Base-by-base conservation (phyloP, 2,888 invertebrate species). In the Carpatolechia fugitivella region DNA sequence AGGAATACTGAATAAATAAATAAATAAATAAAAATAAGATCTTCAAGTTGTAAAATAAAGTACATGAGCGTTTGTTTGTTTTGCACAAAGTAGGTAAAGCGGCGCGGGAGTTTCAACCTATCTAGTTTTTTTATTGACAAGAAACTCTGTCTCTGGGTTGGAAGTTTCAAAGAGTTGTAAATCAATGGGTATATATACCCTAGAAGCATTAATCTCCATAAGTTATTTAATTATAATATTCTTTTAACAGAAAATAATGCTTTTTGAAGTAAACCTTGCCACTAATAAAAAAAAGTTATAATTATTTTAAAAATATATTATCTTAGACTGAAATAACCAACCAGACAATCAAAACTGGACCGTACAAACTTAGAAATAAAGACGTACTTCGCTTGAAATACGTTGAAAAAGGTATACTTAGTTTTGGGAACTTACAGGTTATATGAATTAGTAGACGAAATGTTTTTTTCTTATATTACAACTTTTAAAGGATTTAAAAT, bases 311-410 rank as follows among this genome's bases (percentile, higher is more conserved):
- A 29, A 5, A 29, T 29, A 6, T n/a, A 8, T 33, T 6, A 3
- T 33, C 8, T 33, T 6, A 33, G n/a, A 29, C 29, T 44, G 44
- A 31, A 47, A 47, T 18, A 41, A 7, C 16, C 40, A 10, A 41
- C 5, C 40, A 31, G 11, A 18, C 5, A 47, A 47, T 29, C 69
- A 56, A 41, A 36, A 56, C 16, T 68, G 11, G 24, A 66, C 66
- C 62, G 57, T 71, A 75, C 60, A 60, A 55, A 60, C 70, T 69
- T 70, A 60, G 66, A 63, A 74, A 74, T 71, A 73, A 31, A 47
- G 3, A 74, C 80, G 78, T 70, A 79, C 76, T 70, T 73, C 85
- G 85, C 85, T 82, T 85, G 82, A 82, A 82, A 84, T 80, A 82
- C 77, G 77, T 66, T 16, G 14, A 16, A 30, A 30, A 16, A 47